These are phyloP conservation scores for Desoria tigrina DNA, from an alignment of 2,888 invertebrate species.

Conservation along the genomic window DNA sequence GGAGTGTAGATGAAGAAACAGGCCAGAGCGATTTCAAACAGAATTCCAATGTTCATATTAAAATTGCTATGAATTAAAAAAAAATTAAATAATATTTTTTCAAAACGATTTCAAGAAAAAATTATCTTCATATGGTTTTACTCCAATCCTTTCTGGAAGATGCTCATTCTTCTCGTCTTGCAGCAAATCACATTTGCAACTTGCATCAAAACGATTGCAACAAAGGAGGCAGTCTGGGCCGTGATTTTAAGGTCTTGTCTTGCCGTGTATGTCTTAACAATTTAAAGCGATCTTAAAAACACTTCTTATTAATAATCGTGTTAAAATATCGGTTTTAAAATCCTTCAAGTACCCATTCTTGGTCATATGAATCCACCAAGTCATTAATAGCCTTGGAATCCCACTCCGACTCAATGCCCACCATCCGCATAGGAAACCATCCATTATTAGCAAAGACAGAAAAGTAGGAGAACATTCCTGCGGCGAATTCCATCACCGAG, in stretches of 20 bases:
- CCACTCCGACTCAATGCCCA: constrained; percentile 48
- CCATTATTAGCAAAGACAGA: constrained; percentile 47
- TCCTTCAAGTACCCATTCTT: constrained; percentile 49
- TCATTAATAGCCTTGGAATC: constrained; percentile 48
- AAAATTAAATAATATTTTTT: not conserved
- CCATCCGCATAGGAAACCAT: constrained; percentile 41
- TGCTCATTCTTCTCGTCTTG: constrained; percentile 50
- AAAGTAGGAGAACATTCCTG: constrained; percentile 58
- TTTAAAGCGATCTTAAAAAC: not conserved
- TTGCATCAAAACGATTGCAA: constrained; percentile 51
- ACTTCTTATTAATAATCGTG: not conserved
- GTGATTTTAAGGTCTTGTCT: constrained; percentile 39
- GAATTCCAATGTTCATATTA: constrained; percentile 51
- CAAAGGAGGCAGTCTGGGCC: constrained; percentile 50
- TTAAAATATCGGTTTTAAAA: too few species aligned
- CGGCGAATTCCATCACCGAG: constrained; percentile 47
- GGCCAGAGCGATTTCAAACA: constrained; percentile 43
- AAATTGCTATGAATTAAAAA: constrained; percentile 40
- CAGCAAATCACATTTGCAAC: constrained; percentile 51
- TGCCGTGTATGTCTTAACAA: constrained; percentile 32
- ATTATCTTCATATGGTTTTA: constrained; percentile 23
- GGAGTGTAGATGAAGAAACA: constrained; percentile 51
- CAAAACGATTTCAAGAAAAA: too few species aligned
- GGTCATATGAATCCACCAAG: constrained; percentile 49
- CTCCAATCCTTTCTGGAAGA: constrained; percentile 56